Percentiles rank a stretch among this genome's conserved stretches.
phyloP scores from a whole-genome alignment of 2,888 invertebrate genomes.

The Brenthis hecate region DNA sequence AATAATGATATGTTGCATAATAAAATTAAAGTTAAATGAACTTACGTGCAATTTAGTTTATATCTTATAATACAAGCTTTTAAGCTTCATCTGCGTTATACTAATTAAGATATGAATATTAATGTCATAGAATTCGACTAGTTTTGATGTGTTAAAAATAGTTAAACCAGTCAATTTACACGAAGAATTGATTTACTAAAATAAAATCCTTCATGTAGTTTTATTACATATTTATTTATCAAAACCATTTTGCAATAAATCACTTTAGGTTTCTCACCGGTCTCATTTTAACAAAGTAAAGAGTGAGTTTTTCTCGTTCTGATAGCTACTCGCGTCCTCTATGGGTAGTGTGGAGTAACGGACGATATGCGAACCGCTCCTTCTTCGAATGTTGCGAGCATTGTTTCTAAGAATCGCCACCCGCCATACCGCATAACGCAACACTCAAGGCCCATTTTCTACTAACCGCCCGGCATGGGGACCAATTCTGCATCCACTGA shows the following conservation, averaged over 20 bases:
- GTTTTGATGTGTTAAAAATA: too few relatives aligned
- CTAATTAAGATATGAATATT: too few relatives aligned
- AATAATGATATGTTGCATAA: too few relatives aligned
- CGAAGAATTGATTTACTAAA: neutral
- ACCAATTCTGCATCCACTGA: conserved; percentile 65
- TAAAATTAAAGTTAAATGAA: too few relatives aligned
- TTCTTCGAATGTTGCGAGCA: conserved; percentile 68
- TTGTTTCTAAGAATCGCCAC: conserved; percentile 77
- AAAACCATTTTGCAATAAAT: conserved; percentile 74
- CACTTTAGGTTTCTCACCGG: conserved; percentile 54
- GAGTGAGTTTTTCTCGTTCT: conserved; percentile 71
- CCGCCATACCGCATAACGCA: conserved; percentile 66
- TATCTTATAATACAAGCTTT: too few relatives aligned
- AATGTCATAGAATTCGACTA: too few relatives aligned
- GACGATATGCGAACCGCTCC: conserved; percentile 65
- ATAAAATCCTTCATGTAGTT: neutral
- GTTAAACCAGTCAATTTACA: too few relatives aligned
- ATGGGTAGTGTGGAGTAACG: conserved; percentile 62
- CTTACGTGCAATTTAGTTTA: too few relatives aligned
- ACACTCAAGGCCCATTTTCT: conserved; percentile 62
- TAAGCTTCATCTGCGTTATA: too few relatives aligned
- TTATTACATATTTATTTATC: conserved; percentile 51
- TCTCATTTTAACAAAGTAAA: conserved; percentile 72
- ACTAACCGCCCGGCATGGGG: conserved; percentile 51
- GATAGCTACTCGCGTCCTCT: conserved; percentile 65